phyloP scores from a whole-genome alignment of 2,888 invertebrate species.

The Erannis defoliaria region DNA sequence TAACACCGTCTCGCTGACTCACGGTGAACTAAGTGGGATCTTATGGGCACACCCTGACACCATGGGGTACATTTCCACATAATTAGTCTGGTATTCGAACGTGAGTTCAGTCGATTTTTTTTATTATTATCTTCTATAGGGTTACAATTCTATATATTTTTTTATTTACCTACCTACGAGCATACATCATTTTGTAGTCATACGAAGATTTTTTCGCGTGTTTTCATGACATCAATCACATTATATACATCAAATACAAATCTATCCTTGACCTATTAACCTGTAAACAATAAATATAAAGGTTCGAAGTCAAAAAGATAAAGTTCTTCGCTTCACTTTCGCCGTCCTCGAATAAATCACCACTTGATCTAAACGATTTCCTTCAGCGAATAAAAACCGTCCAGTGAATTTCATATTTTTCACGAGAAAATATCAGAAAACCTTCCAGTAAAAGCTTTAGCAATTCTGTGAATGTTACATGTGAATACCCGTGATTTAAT shows the following conservation, averaged over 20 bases:
- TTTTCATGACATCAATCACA: slow-evolving; percentile 1
- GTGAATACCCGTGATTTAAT: background rate
- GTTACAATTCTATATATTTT: too few species aligned
- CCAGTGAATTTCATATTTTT: slow-evolving; percentile 11
- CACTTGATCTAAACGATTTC: slow-evolving; percentile 23
- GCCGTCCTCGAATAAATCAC: slow-evolving; percentile 24
- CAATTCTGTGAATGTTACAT: slow-evolving; percentile 4
- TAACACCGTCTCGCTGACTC: slow-evolving; percentile 55
- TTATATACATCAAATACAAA: slow-evolving; percentile 2
- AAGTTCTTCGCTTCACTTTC: slow-evolving; percentile 19
- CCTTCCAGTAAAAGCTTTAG: background rate
- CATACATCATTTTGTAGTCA: too few species aligned
- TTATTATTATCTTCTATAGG: too few species aligned
- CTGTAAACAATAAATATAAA: slow-evolving; percentile 20
- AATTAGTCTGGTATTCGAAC: background rate
- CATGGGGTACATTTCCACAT: slow-evolving; percentile 12
- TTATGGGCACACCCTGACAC: slow-evolving; percentile 50
- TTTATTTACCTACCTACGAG: too few species aligned
- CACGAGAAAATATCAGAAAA: slow-evolving; percentile 16
- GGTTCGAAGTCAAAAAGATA: slow-evolving; percentile 20
- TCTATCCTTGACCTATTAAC: slow-evolving; percentile 12
- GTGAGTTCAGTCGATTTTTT: background rate
- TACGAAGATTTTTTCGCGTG: background rate
- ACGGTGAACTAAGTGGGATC: slow-evolving; percentile 61
- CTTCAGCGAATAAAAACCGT: slow-evolving; percentile 18